Conservation (phyloP, 1,140 invertebrate species). For the Lineus longissimus region DNA sequence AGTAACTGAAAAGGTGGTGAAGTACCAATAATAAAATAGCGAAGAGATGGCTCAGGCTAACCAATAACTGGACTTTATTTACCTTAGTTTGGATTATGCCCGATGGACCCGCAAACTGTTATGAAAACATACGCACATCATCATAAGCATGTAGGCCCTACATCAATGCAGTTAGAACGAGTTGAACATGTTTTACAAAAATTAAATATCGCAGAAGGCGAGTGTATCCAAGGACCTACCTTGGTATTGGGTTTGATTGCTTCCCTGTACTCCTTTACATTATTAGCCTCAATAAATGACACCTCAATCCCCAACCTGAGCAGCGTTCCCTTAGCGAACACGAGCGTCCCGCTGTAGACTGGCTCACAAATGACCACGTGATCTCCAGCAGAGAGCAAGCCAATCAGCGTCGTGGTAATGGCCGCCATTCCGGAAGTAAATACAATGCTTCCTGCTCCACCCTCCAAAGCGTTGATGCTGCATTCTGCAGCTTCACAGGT, state of each 20-base stretch:
- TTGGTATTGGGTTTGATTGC: slow-evolving; percentile 79
- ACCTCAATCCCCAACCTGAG: slow-evolving; percentile 66
- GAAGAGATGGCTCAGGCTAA: too few relatives aligned
- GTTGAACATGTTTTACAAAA: too few relatives aligned
- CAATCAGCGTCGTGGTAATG: slow-evolving; percentile 67
- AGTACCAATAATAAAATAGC: not conserved
- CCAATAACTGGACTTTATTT: too few relatives aligned
- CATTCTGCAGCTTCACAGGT: slow-evolving; percentile 81
- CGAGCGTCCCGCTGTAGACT: slow-evolving; percentile 59
- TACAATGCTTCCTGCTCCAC: slow-evolving; percentile 70
- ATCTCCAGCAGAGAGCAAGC: slow-evolving; percentile 78
- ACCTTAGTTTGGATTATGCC: too few relatives aligned
- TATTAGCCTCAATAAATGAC: slow-evolving; percentile 73
- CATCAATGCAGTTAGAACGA: too few relatives aligned
- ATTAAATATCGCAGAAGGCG: too few relatives aligned
- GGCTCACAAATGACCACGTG: slow-evolving; percentile 65
- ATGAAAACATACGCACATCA: too few relatives aligned
- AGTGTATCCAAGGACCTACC: too few relatives aligned
- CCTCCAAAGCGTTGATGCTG: slow-evolving; percentile 83
- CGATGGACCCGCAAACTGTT: too few relatives aligned
- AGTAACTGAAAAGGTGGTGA: slow-evolving; percentile 65
- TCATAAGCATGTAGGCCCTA: too few relatives aligned
- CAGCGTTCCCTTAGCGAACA: slow-evolving; percentile 58
- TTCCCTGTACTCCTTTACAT: slow-evolving; percentile 62
- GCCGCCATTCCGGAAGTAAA: slow-evolving; percentile 92